These are phyloP conservation scores for Drosophila suboccidentalis DNA, from an alignment of 2,888 invertebrate genomes.

Conservation along the genomic window DNA sequence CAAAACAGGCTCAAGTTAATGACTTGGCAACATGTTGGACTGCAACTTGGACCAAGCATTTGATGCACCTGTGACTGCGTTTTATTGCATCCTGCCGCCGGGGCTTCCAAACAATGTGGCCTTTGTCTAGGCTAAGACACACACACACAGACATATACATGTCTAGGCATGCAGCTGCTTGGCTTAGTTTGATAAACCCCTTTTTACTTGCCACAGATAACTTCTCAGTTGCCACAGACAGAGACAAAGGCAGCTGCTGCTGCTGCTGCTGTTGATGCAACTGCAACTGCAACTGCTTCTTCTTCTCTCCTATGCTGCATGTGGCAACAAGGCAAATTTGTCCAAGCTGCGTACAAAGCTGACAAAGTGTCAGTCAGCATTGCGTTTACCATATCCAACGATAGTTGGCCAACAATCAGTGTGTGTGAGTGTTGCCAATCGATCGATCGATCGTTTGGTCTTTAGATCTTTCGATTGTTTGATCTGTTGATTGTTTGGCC, in stretches of 20 bases:
- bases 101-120: conserved; percentile 53
- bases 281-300: conserved; percentile 29
- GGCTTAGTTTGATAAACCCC: conserved; percentile 36
- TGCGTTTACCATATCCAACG: conserved; percentile 60
- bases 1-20: conserved; percentile 79
- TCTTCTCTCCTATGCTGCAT: conserved; percentile 1
- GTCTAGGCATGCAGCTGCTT: conserved; percentile 53
- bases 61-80: conserved; percentile 73
- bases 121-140: conserved; percentile 60
- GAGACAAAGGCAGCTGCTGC: conserved; percentile 32
- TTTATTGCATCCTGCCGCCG: conserved; percentile 75
- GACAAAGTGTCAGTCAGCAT: conserved; percentile 61
- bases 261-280: conserved; percentile 22
- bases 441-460: conserved; percentile 16
- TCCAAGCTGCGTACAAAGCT: conserved; percentile 55
- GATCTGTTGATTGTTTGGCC: conserved; percentile 13
- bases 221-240: conserved; percentile 12
- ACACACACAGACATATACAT: conserved; percentile 10
- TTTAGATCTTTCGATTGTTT: not conserved
- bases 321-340: conserved; percentile 58
- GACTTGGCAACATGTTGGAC: conserved; percentile 80
- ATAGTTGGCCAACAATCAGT: conserved; percentile 22
- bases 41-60: conserved; percentile 60
- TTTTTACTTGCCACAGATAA: conserved; percentile 16
- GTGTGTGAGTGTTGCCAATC: conserved; percentile 36